Evolutionary conservation across 2,888 invertebrate species (phyloP).

Genomic region (Selenia dentaria): DNA sequence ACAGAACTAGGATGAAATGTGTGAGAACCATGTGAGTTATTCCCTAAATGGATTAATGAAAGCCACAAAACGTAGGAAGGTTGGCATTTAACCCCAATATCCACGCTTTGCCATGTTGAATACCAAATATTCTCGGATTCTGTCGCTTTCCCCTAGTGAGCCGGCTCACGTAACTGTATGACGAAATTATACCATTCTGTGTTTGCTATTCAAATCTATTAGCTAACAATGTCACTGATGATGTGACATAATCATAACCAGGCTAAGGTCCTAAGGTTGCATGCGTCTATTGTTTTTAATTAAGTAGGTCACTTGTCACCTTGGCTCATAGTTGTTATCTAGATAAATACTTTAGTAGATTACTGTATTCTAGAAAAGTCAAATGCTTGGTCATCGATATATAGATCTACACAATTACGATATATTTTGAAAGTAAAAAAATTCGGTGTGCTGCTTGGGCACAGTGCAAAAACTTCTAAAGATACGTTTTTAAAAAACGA

Average conservation of each 20-base stretch:
- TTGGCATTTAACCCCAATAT: conserved; percentile 1
- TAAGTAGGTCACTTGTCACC: conserved; percentile 10
- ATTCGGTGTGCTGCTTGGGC: too few relatives aligned
- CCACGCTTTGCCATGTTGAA: conserved; percentile 11
- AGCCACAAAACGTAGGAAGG: background rate
- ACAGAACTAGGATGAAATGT: too few relatives aligned
- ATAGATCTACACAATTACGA: too few relatives aligned
- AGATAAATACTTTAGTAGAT: background rate
- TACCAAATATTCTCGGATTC: conserved; percentile 23
- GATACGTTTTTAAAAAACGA: conserved; percentile 9
- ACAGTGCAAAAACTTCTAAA: too few relatives aligned
- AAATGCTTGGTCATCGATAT: too few relatives aligned
- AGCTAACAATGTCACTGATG: conserved; percentile 46
- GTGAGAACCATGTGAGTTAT: background rate
- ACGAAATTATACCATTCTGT: conserved; percentile 47
- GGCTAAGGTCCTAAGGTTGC: conserved; percentile 75
- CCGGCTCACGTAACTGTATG: conserved; percentile 44
- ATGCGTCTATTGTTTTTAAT: conserved; percentile 23
- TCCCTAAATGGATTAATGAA: background rate
- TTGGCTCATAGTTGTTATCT: too few relatives aligned
- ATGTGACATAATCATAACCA: conserved; percentile 54
- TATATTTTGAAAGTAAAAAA: too few relatives aligned
- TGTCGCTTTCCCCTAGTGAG: conserved; percentile 44
- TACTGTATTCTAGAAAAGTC: too few relatives aligned
- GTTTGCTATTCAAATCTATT: conserved; percentile 44